A percentile compares a stretch with the other conserved stretches of the same genome.
Conservation (phyloP, 2,888 invertebrate species). For the Polydrusus cervinus region DNA sequence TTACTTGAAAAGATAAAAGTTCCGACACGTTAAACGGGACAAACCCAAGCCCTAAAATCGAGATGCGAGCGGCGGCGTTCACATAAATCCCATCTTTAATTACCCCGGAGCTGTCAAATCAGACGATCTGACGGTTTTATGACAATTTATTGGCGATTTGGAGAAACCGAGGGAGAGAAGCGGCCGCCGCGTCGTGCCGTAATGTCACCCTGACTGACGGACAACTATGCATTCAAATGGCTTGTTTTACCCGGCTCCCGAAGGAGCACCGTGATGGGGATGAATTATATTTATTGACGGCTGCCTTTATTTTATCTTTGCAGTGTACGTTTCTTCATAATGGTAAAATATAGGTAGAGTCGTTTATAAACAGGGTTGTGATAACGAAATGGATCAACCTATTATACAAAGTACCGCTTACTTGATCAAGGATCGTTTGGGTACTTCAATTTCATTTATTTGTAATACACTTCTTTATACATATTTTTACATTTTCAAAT, state of each 20-base stretch:
- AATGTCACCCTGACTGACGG: slow-evolving; percentile 82
- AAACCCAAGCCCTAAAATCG: slow-evolving; percentile 53
- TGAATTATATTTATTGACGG: slow-evolving; percentile 56
- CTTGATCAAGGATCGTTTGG: too few relatives aligned
- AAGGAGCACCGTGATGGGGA: slow-evolving; percentile 53
- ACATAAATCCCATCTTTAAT: slow-evolving; percentile 73
- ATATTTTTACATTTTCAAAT: too few relatives aligned
- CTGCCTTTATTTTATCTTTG: slow-evolving; percentile 40
- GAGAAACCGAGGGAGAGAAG: slow-evolving; percentile 71
- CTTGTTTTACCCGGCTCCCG: slow-evolving; percentile 74
- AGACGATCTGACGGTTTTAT: slow-evolving; percentile 84
- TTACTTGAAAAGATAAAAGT: slow-evolving; percentile 40
- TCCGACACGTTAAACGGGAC: slow-evolving; percentile 45
- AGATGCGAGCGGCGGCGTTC: slow-evolving; percentile 69
- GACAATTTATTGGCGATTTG: slow-evolving; percentile 77
- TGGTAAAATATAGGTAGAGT: too few relatives aligned
- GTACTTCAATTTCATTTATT: too few relatives aligned
- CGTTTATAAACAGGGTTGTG: too few relatives aligned
- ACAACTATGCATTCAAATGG: slow-evolving; percentile 85
- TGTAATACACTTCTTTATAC: too few relatives aligned
- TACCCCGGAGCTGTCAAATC: slow-evolving; percentile 78
- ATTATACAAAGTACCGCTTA: too few relatives aligned
- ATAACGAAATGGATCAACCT: too few relatives aligned
- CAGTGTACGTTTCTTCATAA: not conserved
- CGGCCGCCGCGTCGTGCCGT: slow-evolving; percentile 68